Evolutionary conservation across 2,113 vertebrate genomes (phyloP).

Genomic region (Hydrochoerus hydrochaeris): DNA sequence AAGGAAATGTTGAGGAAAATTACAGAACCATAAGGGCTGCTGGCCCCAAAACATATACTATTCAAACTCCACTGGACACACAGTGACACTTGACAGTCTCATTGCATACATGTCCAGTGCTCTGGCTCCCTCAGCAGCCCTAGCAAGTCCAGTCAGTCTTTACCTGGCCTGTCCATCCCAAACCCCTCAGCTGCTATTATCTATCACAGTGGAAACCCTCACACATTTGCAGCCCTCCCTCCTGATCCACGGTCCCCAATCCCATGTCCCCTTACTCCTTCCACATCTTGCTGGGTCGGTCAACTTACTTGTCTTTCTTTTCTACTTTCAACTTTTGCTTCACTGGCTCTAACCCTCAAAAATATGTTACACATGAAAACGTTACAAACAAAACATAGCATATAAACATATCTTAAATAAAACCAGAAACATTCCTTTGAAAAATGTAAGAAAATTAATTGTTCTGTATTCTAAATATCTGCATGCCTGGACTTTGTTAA

Average conservation of each 20-base stretch:
- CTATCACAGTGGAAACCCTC: no score
- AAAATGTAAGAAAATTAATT: constrained; percentile 15
- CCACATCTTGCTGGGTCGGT: background rate
- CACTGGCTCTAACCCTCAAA: background rate
- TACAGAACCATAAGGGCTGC: background rate
- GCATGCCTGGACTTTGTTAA: background rate
- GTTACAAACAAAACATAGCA: background rate
- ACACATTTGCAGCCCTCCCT: background rate
- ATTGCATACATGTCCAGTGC: background rate
- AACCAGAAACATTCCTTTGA: background rate
- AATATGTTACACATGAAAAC: background rate
- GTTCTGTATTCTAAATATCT: background rate
- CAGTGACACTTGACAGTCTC: background rate
- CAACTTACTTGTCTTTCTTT: background rate
- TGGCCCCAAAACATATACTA: background rate
- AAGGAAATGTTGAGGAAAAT: background rate
- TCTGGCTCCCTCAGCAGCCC: background rate
- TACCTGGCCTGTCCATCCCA: no score
- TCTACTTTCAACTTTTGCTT: background rate
- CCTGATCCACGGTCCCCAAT: background rate
- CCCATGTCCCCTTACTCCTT: background rate
- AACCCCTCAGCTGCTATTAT: background rate
- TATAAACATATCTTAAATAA: background rate
- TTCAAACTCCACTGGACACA: background rate
- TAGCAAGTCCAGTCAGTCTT: background rate